Conservation (phyloP, 2,888 invertebrate genomes). For the Oscheius sp. region DNA sequence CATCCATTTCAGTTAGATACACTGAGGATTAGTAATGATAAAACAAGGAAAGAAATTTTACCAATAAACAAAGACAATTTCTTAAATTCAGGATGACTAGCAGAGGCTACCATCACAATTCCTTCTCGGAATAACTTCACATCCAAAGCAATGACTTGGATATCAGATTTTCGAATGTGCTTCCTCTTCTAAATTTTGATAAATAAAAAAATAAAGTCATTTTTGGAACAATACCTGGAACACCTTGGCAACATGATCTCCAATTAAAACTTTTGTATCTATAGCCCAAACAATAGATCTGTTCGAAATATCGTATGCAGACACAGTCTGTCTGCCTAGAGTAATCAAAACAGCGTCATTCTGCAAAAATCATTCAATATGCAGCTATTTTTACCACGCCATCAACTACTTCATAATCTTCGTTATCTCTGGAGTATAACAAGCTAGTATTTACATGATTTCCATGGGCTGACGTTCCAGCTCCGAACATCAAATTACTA, state of each 20-base stretch:
- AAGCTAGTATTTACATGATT: background rate
- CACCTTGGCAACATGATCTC: background rate
- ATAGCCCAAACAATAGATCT: background rate
- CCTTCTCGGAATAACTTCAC: constrained; percentile 12
- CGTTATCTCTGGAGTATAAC: constrained; percentile 17
- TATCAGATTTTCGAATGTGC: background rate
- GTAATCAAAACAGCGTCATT: background rate
- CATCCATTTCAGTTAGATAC: background rate
- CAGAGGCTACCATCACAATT: constrained; percentile 1
- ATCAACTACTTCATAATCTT: constrained; percentile 1
- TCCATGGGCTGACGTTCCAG: background rate
- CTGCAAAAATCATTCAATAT: background rate
- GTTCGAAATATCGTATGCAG: constrained; percentile 11
- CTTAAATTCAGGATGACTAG: background rate
- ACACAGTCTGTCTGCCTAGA: background rate
- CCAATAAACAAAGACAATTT: background rate
- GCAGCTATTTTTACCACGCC: background rate
- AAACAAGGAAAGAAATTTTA: background rate
- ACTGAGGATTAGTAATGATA: no score
- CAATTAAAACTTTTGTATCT: background rate
- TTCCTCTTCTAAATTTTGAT: background rate
- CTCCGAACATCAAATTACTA: constrained; percentile 5
- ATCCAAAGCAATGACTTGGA: background rate
- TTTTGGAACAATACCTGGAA: no score
- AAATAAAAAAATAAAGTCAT: no score